Evolutionary conservation across 2,888 invertebrate genomes (phyloP).

Genomic region (Venustoraphidia nigricollis): DNA sequence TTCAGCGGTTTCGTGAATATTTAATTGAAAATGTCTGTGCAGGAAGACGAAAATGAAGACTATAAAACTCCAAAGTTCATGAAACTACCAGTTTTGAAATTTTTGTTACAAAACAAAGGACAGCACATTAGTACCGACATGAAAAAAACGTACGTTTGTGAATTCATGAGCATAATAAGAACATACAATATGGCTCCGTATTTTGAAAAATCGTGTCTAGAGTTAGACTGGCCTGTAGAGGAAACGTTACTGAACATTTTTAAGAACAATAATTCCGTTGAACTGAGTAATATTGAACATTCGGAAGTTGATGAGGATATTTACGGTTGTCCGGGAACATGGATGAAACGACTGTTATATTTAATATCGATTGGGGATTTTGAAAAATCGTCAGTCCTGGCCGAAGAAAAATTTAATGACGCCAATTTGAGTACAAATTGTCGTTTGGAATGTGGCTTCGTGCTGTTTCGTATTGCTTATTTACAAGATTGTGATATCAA

Average conservation of each 20-base stretch:
- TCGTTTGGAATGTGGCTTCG: constrained; percentile 27
- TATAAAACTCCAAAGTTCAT: constrained; percentile 3
- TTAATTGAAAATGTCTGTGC: no score
- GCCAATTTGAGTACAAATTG: constrained; percentile 16
- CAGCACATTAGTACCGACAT: background rate
- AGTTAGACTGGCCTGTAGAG: constrained; percentile 32
- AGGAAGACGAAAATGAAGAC: no score
- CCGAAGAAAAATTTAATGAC: constrained; percentile 23
- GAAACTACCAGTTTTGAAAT: constrained; percentile 4
- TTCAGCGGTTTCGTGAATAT: no score
- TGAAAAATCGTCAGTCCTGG: constrained; percentile 18
- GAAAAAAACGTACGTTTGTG: constrained; percentile 2
- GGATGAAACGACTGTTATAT: constrained; percentile 25
- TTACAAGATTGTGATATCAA: constrained; percentile 18
- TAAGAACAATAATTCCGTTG: constrained; percentile 16
- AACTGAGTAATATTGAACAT: constrained; percentile 16
- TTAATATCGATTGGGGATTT: constrained; percentile 27
- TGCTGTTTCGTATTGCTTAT: constrained; percentile 25
- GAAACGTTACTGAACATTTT: constrained; percentile 19
- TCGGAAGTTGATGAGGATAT: constrained; percentile 15
- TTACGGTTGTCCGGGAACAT: constrained; percentile 18
- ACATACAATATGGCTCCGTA: constrained; percentile 45
- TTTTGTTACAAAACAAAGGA: background rate
- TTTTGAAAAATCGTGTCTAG: constrained; percentile 38
- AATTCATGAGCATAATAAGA: constrained; percentile 31